Base-by-base conservation (phyloP, 2,797 vertebrate species). In the Dryobates pubescens region DNA sequence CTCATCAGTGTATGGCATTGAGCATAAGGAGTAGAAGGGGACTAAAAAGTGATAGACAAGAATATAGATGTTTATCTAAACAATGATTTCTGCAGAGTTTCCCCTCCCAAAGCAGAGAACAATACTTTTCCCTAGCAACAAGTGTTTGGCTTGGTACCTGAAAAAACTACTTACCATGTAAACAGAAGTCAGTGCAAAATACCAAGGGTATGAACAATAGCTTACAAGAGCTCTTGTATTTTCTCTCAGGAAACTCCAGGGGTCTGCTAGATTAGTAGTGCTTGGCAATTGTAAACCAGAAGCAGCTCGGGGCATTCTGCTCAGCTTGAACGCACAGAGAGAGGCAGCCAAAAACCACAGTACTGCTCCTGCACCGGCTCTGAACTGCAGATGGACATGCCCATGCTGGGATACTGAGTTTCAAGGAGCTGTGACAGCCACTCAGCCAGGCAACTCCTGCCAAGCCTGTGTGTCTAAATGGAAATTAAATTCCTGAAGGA, bases 21-120 rank as follows among this genome's bases (percentile, higher is more conserved):
- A 83, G 11, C 41, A 16, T 34, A 54, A 75, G 47, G 17, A 72
- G 10, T 53, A 78, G 72, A 38, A 67, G 47, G 17, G 78, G 67
- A 29, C 23, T 65, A 54, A 75, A 89, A 83, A 65, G 18, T 20
- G 19, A 22, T 53, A 63, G 57, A 43, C 22, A 53, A 87, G 63
- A 94, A 51, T 34, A 17, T 17, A 36, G 76, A 89, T 93, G 49
- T 72, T 94, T 85, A 86, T 94, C 94, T 90, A 41, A 85, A 38
- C n/a, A 86, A 41, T 36, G 51, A 2, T 75, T 94, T 84, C 74
- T 88, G 29, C 61, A 82, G 73, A 73, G 27, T 58, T 95, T 93
- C 84, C 93, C 49, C n/a, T 87, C 47, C 23, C 57, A 73, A 56
- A 79, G 16, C 43, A 64, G 69, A 91, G 86, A 86, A 91, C 77